Evolutionary conservation across 1,140 invertebrate genomes (phyloP).

Genomic region (Drosophila sp.): DNA sequence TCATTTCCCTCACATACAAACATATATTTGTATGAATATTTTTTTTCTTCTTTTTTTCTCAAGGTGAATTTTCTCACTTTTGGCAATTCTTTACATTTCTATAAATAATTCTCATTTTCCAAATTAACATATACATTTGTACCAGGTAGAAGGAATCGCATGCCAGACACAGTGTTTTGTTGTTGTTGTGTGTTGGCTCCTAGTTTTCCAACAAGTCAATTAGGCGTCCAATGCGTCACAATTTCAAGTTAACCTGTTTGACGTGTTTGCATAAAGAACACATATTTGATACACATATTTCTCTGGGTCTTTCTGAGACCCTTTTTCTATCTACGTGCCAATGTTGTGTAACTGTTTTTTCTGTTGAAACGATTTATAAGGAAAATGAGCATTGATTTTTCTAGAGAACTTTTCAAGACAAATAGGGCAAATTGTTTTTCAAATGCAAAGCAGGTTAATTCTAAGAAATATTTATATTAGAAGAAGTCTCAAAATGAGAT

Average conservation of each 20-base stretch:
- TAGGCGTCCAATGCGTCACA: constrained; percentile 25
- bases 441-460: not conserved
- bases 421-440: not conserved
- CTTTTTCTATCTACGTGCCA: constrained; percentile 6
- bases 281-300: not conserved
- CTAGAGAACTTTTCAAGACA: not conserved
- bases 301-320: not conserved
- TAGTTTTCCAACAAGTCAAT: constrained; percentile 48
- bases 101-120: constrained; percentile 27
- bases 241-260: constrained; percentile 5
- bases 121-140: constrained; percentile 49
- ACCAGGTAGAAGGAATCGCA: constrained; percentile 28
- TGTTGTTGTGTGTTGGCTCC: not conserved
- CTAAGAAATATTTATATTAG: not conserved
- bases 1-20: constrained; percentile 4
- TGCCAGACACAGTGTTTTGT: constrained; percentile 19
- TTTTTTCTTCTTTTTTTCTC: not conserved
- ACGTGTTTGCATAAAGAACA: not conserved
- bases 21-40: too few relatives aligned
- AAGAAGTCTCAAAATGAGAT: too few relatives aligned
- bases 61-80: constrained; percentile 21
- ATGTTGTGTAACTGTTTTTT: not conserved
- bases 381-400: constrained; percentile 4
- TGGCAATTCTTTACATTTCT: constrained; percentile 26
- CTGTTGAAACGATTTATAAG: not conserved